Evolutionary conservation across 2,888 invertebrate species (phyloP), one percentile per base, ranked within the genome.

Genomic region (Tridacna gigas): DNA sequence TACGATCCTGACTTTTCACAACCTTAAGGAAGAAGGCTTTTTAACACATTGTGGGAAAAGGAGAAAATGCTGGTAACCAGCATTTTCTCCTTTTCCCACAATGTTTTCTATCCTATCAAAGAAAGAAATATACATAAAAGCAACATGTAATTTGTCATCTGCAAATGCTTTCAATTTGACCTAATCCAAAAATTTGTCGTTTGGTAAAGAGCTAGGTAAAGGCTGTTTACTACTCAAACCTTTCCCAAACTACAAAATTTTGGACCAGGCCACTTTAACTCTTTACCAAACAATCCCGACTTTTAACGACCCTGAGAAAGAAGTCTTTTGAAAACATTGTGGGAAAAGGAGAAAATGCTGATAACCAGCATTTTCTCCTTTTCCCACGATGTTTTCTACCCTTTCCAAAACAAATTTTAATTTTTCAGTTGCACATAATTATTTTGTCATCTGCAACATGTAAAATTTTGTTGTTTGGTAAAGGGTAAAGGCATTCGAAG

Each of bases 81-180:
- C 67, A 67, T 15, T 67, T 67, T 67, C 28, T 67, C 67, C 15
- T 67, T 26, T 67, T 67, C 37, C 26, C 67, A 67, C 26, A 9
- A 28, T 26, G 67, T 28, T 67, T 67, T 28, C 37, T 25, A 37
- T 7, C 37, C 7, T 37, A 4, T 4, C 37, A 4, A 37, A 37
- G n/a, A n/a, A n/a, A n/a, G n/a, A n/a, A n/a, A n/a, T n/a, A n/a
- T n/a, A n/a, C n/a, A n/a, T n/a, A n/a, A n/a, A n/a, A n/a, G n/a
- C n/a, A n/a, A 37, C 37, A 37, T 37, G 2, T 37, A 37, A 4
- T 37, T 37, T 37, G 37, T 37, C 37, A 7, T 37, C 37, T 37
- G 37, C 37, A 37, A 37, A 37, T 37, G 37, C 37, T 37, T 37
- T 37, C 37, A 37, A 37, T 37, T 37, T 37, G 37, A 7, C 2